Evolutionary conservation across 2,888 invertebrate genomes (phyloP), one percentile per base, ranked within the genome.

Genomic region (Bombylius discolor): DNA sequence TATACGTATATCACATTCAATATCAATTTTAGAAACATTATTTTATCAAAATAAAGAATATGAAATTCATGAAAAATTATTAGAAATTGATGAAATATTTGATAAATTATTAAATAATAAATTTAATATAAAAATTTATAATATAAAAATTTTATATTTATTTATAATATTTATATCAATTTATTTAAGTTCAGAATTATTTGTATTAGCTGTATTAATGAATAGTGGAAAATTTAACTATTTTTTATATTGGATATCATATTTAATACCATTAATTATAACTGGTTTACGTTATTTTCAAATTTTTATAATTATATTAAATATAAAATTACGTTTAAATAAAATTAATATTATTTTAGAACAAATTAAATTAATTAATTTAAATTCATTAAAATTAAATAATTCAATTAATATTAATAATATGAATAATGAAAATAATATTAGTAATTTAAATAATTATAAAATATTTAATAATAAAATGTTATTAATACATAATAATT

Each of bases 281-380:
- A 68, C 67, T 47, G 67, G 67, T 4, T 5, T 70, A 48, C 63
- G 70, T 23, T 72, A 72, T 56, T 69, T 68, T 59, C 74, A 73
- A 63, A 67, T 69, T 49, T 66, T 66, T n/a, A 61, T 64, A 4
- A 55, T 60, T 13, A 60, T 72, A 1, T 58, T 56, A 6, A 62
- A 69, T 5, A 62, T 72, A n/a, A 66, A 66, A 5, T 56, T 59
- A 34, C 65, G 72, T 4, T 65, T 73, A 54, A 63, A 65, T 13
- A 53, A 66, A 49, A 57, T 73, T 4, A 63, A 66, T 42, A 11
- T 42, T 4, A 11, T 42, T 4, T 42, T 42, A 11, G 39, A 11
- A 4, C 39, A 42, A 8, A 36, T 8, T 36, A 36, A 8, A 36
- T 7, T 36, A 7, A 36, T 8, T 8, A 8, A 36, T 36, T 36